Evolutionary conservation across 2,888 invertebrate genomes (phyloP).

Genomic region (Parnassius smintheus): DNA sequence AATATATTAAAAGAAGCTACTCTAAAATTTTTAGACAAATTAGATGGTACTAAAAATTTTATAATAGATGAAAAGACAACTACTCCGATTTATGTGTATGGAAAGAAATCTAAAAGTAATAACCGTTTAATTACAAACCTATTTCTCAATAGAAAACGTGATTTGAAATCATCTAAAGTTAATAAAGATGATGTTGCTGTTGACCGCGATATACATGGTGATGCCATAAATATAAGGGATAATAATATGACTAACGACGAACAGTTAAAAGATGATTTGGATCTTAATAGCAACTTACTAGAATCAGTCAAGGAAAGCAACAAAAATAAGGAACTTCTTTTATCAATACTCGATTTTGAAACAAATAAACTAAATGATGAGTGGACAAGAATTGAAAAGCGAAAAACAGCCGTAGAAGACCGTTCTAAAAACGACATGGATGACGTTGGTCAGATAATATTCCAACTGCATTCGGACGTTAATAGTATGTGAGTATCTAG

Average conservation of each 20-base stretch:
- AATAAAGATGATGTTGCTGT: conserved; percentile 1
- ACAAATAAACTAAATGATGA: conserved; percentile 36
- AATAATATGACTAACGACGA: neutral
- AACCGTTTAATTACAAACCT: conserved; percentile 3
- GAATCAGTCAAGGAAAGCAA: neutral
- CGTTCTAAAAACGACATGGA: conserved; percentile 2
- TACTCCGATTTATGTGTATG: neutral
- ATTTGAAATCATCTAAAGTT: neutral
- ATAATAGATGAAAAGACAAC: conserved; percentile 3
- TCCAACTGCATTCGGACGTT: conserved; percentile 16
- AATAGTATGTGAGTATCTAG: conserved; percentile 23
- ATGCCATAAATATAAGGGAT: neutral
- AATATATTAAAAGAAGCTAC: conserved; percentile 12
- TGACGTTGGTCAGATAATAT: conserved; percentile 1
- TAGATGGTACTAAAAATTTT: conserved; percentile 3
- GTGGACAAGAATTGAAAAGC: conserved; percentile 28
- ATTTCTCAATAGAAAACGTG: neutral
- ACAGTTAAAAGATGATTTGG: conserved; percentile 1
- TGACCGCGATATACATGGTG: neutral
- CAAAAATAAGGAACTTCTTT: conserved; percentile 37
- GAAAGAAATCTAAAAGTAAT: neutral
- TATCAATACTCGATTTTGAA: conserved; percentile 49
- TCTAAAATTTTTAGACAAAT: conserved; percentile 12
- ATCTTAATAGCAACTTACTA: conserved; percentile 2
- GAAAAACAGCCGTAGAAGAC: conserved; percentile 9